Percentiles rank a stretch among this genome's conserved stretches.
These are phyloP conservation scores for Pristionchus arcanus DNA, from an alignment of 2,888 invertebrate genomes.

Conservation along the genomic window DNA sequence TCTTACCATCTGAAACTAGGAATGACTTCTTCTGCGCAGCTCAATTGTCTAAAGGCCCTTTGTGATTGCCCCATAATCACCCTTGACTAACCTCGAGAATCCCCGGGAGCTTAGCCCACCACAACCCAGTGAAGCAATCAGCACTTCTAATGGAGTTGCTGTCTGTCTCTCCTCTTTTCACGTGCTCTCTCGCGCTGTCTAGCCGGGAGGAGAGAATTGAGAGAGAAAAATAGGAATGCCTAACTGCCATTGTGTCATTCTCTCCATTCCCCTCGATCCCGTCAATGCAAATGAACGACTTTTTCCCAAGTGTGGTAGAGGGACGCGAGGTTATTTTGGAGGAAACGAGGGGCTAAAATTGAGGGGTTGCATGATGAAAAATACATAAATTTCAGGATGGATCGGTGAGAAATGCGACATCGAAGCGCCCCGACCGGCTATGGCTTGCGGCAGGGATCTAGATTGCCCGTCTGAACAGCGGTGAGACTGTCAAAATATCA, in stretches of 20 bases:
- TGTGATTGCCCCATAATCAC: background rate
- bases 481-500: background rate
- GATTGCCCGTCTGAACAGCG: conserved; percentile 53
- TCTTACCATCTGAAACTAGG: no score
- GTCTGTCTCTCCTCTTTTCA: background rate
- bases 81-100: background rate
- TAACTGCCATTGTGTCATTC: conserved; percentile 40
- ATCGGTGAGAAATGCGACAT: conserved; percentile 53
- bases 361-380: background rate
- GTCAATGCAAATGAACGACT: conserved; percentile 46
- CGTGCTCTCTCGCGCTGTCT: background rate
- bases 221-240: background rate
- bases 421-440: conserved; percentile 12
- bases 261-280: background rate
- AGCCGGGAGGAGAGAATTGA: background rate
- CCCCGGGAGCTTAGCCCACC: background rate
- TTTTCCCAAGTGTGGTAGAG: background rate
- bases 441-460: conserved; percentile 17
- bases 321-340: background rate
- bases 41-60: no score
- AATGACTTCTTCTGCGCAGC: no score
- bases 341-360: background rate
- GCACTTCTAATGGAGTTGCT: background rate
- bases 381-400: conserved; percentile 36
- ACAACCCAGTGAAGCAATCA: background rate